Evolutionary conservation across 2,888 invertebrate species (phyloP).

Genomic region (Plebejus anna): DNA sequence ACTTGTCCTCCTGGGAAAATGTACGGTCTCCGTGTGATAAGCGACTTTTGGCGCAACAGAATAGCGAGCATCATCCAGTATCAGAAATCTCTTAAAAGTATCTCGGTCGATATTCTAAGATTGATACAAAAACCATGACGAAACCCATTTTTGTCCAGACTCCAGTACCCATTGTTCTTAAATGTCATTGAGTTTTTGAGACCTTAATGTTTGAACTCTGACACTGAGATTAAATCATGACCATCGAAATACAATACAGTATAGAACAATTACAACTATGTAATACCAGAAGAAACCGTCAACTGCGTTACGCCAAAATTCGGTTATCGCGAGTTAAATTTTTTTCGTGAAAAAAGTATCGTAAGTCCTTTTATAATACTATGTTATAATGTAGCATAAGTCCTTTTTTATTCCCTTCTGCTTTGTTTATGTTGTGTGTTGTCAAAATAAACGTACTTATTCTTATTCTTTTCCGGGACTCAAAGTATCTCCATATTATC

Average conservation of each 20-base stretch:
- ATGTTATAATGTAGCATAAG: too few species aligned
- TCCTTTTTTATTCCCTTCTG: too few species aligned
- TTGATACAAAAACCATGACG: conserved; percentile 8
- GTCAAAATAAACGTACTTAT: too few species aligned
- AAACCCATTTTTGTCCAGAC: conserved; percentile 17
- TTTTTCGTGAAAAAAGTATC: too few species aligned
- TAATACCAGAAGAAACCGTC: neutral
- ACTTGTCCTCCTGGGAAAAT: too few species aligned
- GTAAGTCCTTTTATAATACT: too few species aligned
- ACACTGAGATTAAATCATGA: conserved; percentile 21
- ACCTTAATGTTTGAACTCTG: conserved; percentile 18
- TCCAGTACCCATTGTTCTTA: conserved; percentile 23
- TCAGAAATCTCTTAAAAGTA: neutral
- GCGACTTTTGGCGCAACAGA: too few species aligned
- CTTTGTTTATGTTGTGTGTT: too few species aligned
- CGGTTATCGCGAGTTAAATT: neutral
- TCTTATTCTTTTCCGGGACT: too few species aligned
- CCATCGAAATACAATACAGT: neutral
- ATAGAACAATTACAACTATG: neutral
- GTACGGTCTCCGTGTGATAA: too few species aligned
- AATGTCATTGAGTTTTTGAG: conserved; percentile 28
- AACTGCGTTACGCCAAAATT: neutral
- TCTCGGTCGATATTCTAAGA: neutral
- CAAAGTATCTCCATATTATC: too few species aligned
- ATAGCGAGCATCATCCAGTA: too few species aligned